These are phyloP conservation scores for Dryococelus australis DNA, from an alignment of 2,888 invertebrate genomes.

Conservation along the genomic window DNA sequence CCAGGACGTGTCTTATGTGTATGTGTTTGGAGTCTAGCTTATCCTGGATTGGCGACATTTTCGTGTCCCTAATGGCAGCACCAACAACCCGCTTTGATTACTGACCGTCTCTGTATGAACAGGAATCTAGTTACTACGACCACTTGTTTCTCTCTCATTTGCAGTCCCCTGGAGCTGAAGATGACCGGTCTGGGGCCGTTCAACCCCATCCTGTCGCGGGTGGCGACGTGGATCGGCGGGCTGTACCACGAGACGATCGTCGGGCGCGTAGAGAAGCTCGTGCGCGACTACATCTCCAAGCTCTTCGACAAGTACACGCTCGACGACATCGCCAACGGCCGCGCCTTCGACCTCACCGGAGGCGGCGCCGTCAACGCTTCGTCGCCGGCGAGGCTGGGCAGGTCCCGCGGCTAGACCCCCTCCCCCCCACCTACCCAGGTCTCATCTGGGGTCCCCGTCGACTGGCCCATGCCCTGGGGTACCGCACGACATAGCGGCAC, in stretches of 20 bases:
- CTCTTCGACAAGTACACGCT: slow-evolving; percentile 17
- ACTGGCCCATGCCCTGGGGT: too few species aligned
- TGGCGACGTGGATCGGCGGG: slow-evolving; percentile 36
- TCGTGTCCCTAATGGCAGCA: too few species aligned
- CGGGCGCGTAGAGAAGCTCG: slow-evolving; percentile 13
- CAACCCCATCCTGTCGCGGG: slow-evolving; percentile 33
- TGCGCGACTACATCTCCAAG: not conserved
- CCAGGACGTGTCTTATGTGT: too few species aligned
- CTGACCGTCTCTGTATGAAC: too few species aligned
- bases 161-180: slow-evolving; percentile 12
- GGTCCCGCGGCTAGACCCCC: not conserved
- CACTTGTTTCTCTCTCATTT: too few species aligned
- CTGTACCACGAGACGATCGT: slow-evolving; percentile 36
- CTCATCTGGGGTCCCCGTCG: not conserved
- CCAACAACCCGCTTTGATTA: too few species aligned
- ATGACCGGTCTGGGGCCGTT: slow-evolving; percentile 36
- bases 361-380: not conserved
- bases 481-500: too few species aligned
- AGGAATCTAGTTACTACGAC: too few species aligned
- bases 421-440: too few species aligned
- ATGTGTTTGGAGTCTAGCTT: too few species aligned
- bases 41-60: too few species aligned
- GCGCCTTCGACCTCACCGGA: not conserved
- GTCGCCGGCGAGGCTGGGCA: not conserved
- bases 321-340: not conserved